Evolutionary conservation across 1,140 invertebrate species (phyloP).

Genomic region (Pseudomyrmex concolor): DNA sequence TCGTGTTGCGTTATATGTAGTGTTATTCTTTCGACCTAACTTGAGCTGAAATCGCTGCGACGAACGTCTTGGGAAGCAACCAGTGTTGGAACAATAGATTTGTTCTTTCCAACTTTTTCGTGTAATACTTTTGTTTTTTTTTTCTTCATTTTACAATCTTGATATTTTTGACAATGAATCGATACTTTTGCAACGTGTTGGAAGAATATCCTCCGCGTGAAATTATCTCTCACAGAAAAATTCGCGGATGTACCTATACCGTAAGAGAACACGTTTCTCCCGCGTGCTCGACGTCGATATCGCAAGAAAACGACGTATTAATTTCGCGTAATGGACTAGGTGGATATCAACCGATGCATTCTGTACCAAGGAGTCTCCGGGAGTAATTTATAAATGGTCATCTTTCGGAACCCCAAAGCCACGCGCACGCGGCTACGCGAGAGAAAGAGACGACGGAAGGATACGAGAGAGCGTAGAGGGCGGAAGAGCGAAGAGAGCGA

Average conservation of each 20-base stretch:
- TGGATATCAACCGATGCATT: slow-evolving; percentile 48
- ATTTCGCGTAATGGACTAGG: slow-evolving; percentile 54
- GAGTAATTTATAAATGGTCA: slow-evolving; percentile 80
- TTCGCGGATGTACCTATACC: neutral
- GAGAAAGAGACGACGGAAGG: slow-evolving; percentile 45
- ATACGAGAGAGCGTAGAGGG: neutral
- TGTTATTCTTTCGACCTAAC: slow-evolving; percentile 75
- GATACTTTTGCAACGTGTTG: too few species aligned
- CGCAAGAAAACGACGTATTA: slow-evolving; percentile 45
- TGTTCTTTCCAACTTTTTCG: neutral
- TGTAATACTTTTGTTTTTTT: neutral
- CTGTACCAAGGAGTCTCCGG: slow-evolving; percentile 51
- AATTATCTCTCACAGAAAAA: neutral
- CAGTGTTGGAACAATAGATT: slow-evolving; percentile 50
- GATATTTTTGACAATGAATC: too few species aligned
- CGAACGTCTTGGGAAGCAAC: neutral
- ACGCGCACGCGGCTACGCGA: slow-evolving; percentile 39
- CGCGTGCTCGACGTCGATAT: slow-evolving; percentile 7
- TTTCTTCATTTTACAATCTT: neutral
- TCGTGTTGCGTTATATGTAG: slow-evolving; percentile 68
- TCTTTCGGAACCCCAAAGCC: slow-evolving; percentile 73
- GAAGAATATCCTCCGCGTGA: neutral
- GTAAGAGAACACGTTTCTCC: slow-evolving; percentile 12
- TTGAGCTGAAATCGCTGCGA: slow-evolving; percentile 62
- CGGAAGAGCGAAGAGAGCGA: neutral